phyloP scores from a whole-genome alignment of 2,113 vertebrate genomes.

The Neoarius graeffei region DNA sequence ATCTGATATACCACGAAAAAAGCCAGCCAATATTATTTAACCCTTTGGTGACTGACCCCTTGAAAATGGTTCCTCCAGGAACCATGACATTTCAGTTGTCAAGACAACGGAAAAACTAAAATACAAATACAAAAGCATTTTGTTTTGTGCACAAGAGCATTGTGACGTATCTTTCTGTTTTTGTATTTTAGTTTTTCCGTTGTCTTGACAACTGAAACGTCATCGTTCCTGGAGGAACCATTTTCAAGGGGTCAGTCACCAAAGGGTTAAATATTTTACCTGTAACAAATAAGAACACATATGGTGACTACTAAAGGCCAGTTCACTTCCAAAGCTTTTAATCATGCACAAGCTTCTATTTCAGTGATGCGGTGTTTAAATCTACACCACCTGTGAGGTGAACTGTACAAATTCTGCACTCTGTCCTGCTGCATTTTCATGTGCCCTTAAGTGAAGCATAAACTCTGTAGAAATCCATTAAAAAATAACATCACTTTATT shows the following conservation, averaged over 20 bases:
- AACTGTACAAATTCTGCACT: background rate
- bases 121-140: too few species aligned
- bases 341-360: background rate
- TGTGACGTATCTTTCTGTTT: too few species aligned
- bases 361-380: background rate
- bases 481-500: background rate
- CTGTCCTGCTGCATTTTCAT: background rate
- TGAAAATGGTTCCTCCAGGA: too few species aligned
- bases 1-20: too few species aligned
- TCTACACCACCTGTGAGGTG: background rate
- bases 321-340: constrained; percentile 1
- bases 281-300: background rate
- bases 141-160: too few species aligned
- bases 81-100: too few species aligned
- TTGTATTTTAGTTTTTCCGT: too few species aligned
- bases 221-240: too few species aligned
- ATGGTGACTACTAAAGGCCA: background rate
- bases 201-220: too few species aligned
- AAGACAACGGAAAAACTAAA: too few species aligned
- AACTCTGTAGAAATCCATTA: constrained; percentile 13
- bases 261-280: background rate
- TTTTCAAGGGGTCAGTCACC: too few species aligned
- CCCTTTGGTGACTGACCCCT: too few species aligned
- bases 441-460: background rate
- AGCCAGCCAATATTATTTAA: background rate